Evolutionary conservation across 2,888 invertebrate species (phyloP).

Genomic region (Neoascia interrupta): DNA sequence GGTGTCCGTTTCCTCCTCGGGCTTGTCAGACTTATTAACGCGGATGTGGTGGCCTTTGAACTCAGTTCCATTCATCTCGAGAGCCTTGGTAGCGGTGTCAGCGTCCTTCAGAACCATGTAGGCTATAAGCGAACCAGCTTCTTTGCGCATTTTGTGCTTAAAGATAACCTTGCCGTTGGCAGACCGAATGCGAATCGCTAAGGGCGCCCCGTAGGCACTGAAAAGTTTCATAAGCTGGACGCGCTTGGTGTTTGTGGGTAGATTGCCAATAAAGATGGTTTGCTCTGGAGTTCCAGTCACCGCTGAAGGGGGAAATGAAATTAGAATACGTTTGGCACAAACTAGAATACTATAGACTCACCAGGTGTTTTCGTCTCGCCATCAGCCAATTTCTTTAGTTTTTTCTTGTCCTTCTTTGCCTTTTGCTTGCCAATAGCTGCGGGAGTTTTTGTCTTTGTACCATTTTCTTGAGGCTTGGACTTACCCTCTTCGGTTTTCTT

Average conservation of each 20-base stretch:
- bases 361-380: background rate
- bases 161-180: constrained; percentile 75
- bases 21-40: constrained; percentile 72
- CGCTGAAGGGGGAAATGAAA: background rate
- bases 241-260: constrained; percentile 77
- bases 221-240: constrained; percentile 75
- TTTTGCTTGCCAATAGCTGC: no score
- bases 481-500: background rate
- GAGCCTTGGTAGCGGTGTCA: constrained; percentile 73
- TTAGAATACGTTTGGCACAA: background rate
- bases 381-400: background rate
- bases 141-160: constrained; percentile 75
- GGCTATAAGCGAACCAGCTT: constrained; percentile 75
- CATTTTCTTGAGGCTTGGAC: background rate
- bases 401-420: background rate
- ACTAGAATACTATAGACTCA: background rate
- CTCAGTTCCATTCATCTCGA: constrained; percentile 75
- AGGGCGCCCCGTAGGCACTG: constrained; percentile 72
- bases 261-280: constrained; percentile 79
- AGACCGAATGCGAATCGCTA: constrained; percentile 76
- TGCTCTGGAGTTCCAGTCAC: constrained; percentile 7
- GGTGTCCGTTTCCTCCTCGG: constrained; percentile 61
- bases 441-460: background rate
- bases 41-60: constrained; percentile 76
- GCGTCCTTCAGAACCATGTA: constrained; percentile 74